phyloP scores from a whole-genome alignment of 2,888 invertebrate genomes.

The Mycogona germanica region DNA sequence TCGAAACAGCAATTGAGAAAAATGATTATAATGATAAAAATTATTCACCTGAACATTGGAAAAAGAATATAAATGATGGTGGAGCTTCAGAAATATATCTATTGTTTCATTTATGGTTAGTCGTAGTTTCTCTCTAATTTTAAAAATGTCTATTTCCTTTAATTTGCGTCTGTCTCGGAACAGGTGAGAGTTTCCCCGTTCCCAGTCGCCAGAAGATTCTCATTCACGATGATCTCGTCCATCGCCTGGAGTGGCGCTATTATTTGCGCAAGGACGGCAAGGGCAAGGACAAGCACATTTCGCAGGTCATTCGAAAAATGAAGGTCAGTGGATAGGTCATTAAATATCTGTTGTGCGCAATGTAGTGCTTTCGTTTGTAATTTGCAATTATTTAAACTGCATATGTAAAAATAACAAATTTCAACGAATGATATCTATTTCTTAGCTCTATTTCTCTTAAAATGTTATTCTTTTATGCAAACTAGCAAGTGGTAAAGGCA shows the following conservation, averaged over 20 bases:
- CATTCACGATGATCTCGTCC: conserved; percentile 78
- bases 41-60: background rate
- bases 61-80: background rate
- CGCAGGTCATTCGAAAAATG: conserved; percentile 20
- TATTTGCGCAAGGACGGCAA: conserved; percentile 61
- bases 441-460: too few species aligned
- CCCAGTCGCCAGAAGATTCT: conserved; percentile 82
- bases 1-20: background rate
- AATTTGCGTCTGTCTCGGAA: background rate
- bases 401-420: too few species aligned
- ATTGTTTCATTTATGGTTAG: too few species aligned
- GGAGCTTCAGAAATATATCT: too few species aligned
- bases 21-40: background rate
- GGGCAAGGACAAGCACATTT: conserved; percentile 34
- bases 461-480: too few species aligned
- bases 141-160: background rate
- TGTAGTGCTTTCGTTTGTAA: background rate
- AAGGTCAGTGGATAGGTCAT: conserved; percentile 9
- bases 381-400: too few species aligned
- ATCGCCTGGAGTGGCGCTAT: conserved; percentile 92
- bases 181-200: conserved; percentile 72
- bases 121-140: background rate
- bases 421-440: too few species aligned
- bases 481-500: too few species aligned
- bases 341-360: background rate